Conservation (phyloP, 2,797 vertebrate species). For the Vireo griseus region DNA sequence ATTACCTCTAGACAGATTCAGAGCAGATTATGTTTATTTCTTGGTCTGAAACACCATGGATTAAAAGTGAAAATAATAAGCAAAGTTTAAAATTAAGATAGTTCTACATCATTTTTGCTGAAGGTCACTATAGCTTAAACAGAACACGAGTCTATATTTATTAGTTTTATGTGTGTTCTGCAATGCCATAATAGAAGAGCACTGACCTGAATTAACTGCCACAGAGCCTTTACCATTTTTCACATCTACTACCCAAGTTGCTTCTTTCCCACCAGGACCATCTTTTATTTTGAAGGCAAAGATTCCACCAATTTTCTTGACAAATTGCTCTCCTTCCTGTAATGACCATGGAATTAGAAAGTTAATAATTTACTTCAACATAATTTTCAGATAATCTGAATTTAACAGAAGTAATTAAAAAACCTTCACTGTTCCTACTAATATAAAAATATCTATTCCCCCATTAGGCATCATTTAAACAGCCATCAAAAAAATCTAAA, state of each 20-base stretch:
- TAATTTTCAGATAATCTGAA: neutral
- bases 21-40: neutral
- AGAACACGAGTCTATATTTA: neutral
- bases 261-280: constrained; percentile 88
- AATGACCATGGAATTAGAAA: neutral
- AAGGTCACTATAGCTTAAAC: neutral
- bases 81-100: neutral
- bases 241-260: constrained; percentile 92
- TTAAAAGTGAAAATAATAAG: neutral
- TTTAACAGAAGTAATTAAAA: neutral
- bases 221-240: constrained; percentile 93
- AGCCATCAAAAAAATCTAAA: neutral
- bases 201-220: constrained; percentile 82
- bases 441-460: neutral
- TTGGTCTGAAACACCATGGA: neutral
- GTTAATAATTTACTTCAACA: neutral
- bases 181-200: neutral
- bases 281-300: constrained; percentile 93
- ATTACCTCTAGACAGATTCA: neutral
- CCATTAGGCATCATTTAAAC: neutral
- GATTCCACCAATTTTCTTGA: constrained; percentile 91
- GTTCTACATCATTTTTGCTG: neutral
- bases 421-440: neutral
- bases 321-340: constrained; percentile 88
- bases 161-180: neutral